phyloP scores from a whole-genome alignment of 2,888 invertebrate species.

The Odontomyia ornata region DNA sequence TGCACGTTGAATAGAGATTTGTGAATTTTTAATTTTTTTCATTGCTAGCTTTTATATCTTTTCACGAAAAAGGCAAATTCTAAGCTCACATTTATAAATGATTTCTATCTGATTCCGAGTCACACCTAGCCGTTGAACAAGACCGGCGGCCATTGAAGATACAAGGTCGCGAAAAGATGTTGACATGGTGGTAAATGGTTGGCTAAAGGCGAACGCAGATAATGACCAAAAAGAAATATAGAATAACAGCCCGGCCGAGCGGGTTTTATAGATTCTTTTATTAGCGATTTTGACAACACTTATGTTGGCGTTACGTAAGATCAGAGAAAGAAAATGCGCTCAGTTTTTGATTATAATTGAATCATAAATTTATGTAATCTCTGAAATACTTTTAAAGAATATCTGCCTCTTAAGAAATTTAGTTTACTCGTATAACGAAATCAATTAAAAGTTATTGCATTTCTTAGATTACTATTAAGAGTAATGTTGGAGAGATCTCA shows the following conservation, averaged over 20 bases:
- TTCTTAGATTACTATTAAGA: too few relatives aligned
- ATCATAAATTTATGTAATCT: too few relatives aligned
- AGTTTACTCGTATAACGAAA: too few relatives aligned
- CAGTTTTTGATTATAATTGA: too few relatives aligned
- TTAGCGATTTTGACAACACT: too few relatives aligned
- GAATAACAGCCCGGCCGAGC: not conserved
- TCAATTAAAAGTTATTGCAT: too few relatives aligned
- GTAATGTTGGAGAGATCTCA: too few relatives aligned
- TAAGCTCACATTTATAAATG: constrained; percentile 10
- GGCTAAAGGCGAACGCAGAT: not conserved
- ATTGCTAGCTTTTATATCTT: not conserved
- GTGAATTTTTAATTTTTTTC: not conserved
- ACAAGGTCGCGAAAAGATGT: constrained; percentile 38
- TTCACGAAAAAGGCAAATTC: constrained; percentile 11
- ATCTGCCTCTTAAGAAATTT: too few relatives aligned
- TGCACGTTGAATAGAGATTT: not conserved
- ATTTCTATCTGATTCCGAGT: not conserved
- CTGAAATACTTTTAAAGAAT: too few relatives aligned
- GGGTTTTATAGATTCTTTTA: not conserved
- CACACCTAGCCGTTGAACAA: constrained; percentile 11
- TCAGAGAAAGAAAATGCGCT: not conserved
- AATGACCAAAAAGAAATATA: not conserved
- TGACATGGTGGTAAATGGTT: not conserved
- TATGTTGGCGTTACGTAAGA: too few relatives aligned
- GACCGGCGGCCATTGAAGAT: constrained; percentile 12